phyloP scores from a whole-genome alignment of 2,113 vertebrate species.

The Bubo scandiacus region DNA sequence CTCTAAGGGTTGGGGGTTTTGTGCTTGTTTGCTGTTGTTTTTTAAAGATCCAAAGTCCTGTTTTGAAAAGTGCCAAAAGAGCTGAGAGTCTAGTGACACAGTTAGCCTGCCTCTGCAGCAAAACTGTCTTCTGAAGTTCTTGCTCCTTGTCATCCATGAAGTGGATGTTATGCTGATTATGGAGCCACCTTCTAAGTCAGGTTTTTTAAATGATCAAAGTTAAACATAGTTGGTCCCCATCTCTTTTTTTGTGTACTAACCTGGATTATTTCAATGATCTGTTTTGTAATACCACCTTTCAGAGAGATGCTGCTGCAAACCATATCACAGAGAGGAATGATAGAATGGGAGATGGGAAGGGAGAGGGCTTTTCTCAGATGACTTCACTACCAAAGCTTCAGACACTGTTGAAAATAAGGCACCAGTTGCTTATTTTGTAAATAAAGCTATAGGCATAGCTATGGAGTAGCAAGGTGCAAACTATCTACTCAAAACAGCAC shows the following conservation, averaged over 20 bases:
- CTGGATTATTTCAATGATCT: not conserved
- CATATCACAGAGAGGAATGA: not conserved
- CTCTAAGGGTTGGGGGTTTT: not conserved
- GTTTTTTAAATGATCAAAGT: not conserved
- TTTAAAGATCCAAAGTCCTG: not conserved
- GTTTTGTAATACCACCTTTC: not conserved
- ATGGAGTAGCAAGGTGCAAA: not conserved
- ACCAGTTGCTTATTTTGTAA: not conserved
- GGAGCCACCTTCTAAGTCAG: not conserved
- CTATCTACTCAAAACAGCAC: not conserved
- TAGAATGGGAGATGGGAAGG: not conserved
- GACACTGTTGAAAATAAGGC: not conserved
- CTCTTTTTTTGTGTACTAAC: not conserved
- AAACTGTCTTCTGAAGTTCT: not conserved
- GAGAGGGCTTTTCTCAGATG: not conserved
- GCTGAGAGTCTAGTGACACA: not conserved
- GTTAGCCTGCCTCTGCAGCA: not conserved
- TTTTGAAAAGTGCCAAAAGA: not conserved
- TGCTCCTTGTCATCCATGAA: accelerated
- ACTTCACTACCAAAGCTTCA: not conserved
- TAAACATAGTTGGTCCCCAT: not conserved
- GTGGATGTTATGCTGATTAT: not conserved
- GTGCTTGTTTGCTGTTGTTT: not conserved
- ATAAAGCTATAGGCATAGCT: not conserved
- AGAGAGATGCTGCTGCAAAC: not conserved